phyloP scores from a whole-genome alignment of 2,888 invertebrate species.

The Cheiracanthium punctorium region DNA sequence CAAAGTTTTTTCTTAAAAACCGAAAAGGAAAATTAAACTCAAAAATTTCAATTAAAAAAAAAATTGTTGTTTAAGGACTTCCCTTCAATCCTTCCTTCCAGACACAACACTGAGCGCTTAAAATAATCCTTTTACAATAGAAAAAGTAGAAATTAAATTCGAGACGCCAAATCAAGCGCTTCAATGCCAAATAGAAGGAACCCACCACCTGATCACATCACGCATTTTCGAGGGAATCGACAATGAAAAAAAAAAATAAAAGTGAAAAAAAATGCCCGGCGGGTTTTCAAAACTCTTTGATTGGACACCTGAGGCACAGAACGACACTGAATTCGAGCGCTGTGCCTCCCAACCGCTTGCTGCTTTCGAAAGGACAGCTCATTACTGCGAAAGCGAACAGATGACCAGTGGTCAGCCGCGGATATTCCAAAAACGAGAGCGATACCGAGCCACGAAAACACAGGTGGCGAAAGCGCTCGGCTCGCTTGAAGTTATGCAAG shows the following conservation, averaged over 20 bases:
- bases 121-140: too few species aligned
- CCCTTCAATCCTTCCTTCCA: too few species aligned
- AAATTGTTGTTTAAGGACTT: too few species aligned
- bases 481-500: background rate
- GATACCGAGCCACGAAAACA: background rate
- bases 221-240: background rate
- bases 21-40: too few species aligned
- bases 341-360: background rate
- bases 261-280: background rate
- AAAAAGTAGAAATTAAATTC: too few species aligned
- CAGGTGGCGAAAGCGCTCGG: background rate
- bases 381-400: background rate
- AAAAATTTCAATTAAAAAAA: too few species aligned
- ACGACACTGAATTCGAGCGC: constrained; percentile 4
- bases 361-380: background rate
- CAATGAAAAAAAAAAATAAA: too few species aligned
- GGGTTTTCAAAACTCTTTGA: constrained; percentile 1
- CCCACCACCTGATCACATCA: background rate
- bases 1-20: too few species aligned
- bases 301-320: constrained; percentile 60
- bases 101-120: too few species aligned
- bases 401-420: background rate
- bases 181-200: background rate
- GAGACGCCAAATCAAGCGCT: background rate
- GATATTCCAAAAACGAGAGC: background rate